Evolutionary conservation across 2,888 invertebrate genomes (phyloP), one percentile per base, ranked within the genome.

Genomic region (Ormia ochracea): DNA sequence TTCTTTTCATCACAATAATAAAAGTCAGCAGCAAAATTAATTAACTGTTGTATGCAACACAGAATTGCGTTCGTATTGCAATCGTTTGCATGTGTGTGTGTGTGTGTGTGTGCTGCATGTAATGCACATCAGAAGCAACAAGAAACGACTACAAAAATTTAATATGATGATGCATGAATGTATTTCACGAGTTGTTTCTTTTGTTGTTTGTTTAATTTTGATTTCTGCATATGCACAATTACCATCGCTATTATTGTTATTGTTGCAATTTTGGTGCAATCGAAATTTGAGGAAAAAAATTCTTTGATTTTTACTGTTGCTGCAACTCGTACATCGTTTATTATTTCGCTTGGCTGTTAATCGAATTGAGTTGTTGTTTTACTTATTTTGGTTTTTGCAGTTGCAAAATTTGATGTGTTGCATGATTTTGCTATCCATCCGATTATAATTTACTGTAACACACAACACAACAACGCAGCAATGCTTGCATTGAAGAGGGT

Each of bases 11-110:
- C 38, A 12, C 7, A 61, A 45, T 26, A 43, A 66, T 17, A 31
- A 43, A 12, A 45, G 21, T 4, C 41, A 43, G 52, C 26, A 66
- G 54, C 23, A 69, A 63, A 65, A 63, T 58, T 33, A 59, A 76
- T 33, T 72, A 72, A 78, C 66, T 78, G 73, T 78, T 74, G 74
- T 74, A 79, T 74, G 74, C 74, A 70, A 68, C 74, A 69, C 33
- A 68, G 43, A 63, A 73, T 59, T 38, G 45, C 58, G 45, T 36
- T 17, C 26, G 36, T 70, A 50, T 38, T 70, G 48, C 36, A n/a
- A 3, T 19, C 21, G 10, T 19, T 48, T 65, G 45, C 31, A 45
- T 45, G n/a, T 38, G 23, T n/a, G 5, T n/a, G 45, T 19, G 6
- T 31, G 9, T 23, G 12, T 66, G 23, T 31, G 28, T 43, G 26